phyloP scores from a whole-genome alignment of 2,888 invertebrate genomes.

The Spodoptera littoralis region DNA sequence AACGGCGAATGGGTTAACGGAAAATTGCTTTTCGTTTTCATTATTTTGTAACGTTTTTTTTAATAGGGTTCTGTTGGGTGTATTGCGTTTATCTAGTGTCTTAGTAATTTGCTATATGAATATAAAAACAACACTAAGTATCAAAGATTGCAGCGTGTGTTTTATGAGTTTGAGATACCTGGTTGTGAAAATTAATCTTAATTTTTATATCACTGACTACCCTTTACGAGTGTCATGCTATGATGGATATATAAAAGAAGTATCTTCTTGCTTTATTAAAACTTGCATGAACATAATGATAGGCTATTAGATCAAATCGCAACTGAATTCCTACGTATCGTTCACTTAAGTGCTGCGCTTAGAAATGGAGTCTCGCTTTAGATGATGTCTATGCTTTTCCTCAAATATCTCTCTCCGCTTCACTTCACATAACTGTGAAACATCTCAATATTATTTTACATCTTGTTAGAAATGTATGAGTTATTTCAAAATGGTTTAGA shows the following conservation, averaged over 20 bases:
- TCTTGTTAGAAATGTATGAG: no score
- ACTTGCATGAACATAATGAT: slow-evolving; percentile 31
- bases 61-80: not conserved
- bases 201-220: no score
- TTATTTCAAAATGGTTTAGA: no score
- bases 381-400: slow-evolving; percentile 11
- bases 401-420: slow-evolving; percentile 19
- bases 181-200: no score
- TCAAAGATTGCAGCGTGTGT: no score
- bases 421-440: not conserved
- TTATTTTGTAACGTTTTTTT: slow-evolving; percentile 19
- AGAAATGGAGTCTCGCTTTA: slow-evolving; percentile 7
- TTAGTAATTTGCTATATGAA: no score
- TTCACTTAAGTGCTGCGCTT: slow-evolving; percentile 21
- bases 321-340: slow-evolving; percentile 24
- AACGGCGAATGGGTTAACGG: slow-evolving; percentile 26
- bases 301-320: slow-evolving; percentile 25
- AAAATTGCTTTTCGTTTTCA: slow-evolving; percentile 31
- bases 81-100: not conserved
- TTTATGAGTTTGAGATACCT: no score
- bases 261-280: slow-evolving; percentile 13
- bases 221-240: no score
- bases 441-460: no score
- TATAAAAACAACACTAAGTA: no score
- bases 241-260: not conserved